A percentile compares a stretch with the other conserved stretches of the same genome.
Conservation (phyloP, 2,888 invertebrate genomes). For the Cetonia aurata region DNA sequence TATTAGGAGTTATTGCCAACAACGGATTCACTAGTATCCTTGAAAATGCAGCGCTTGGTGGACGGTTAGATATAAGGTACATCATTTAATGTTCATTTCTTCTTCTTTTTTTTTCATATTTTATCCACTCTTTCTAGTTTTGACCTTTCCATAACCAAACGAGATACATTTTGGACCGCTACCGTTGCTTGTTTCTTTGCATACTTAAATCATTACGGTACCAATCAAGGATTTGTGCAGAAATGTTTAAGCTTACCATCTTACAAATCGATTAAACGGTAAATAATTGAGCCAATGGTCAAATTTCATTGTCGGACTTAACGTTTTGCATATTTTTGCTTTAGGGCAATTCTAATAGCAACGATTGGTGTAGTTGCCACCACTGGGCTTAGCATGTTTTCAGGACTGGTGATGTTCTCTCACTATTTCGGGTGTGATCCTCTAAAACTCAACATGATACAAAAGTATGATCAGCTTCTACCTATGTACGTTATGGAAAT, state of each 20-base stretch:
- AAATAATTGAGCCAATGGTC: constrained; percentile 15
- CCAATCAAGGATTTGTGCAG: constrained; percentile 73
- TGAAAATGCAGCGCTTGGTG: constrained; percentile 69
- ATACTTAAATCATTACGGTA: constrained; percentile 69
- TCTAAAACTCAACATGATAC: constrained; percentile 69
- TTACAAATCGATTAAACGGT: constrained; percentile 57
- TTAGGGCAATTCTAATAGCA: constrained; percentile 44
- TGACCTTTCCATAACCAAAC: constrained; percentile 71
- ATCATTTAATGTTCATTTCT: neutral
- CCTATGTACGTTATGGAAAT: constrained; percentile 81
- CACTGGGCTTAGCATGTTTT: constrained; percentile 71
- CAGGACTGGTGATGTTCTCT: constrained; percentile 74
- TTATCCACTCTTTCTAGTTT: constrained; percentile 66
- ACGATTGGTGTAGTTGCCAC: constrained; percentile 69
- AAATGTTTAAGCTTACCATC: constrained; percentile 72
- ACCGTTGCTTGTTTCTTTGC: constrained; percentile 69
- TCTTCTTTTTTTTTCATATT: neutral
- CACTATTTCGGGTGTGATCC: constrained; percentile 78
- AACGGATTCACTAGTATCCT: constrained; percentile 64
- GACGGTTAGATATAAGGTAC: constrained; percentile 73
- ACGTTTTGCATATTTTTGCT: neutral
- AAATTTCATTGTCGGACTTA: constrained; percentile 49
- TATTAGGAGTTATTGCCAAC: constrained; percentile 67
- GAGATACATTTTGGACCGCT: constrained; percentile 74
- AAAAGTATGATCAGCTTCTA: constrained; percentile 71